Evolutionary conservation across 2,113 vertebrate species (phyloP).

Genomic region (Gadus chalcogrammus): DNA sequence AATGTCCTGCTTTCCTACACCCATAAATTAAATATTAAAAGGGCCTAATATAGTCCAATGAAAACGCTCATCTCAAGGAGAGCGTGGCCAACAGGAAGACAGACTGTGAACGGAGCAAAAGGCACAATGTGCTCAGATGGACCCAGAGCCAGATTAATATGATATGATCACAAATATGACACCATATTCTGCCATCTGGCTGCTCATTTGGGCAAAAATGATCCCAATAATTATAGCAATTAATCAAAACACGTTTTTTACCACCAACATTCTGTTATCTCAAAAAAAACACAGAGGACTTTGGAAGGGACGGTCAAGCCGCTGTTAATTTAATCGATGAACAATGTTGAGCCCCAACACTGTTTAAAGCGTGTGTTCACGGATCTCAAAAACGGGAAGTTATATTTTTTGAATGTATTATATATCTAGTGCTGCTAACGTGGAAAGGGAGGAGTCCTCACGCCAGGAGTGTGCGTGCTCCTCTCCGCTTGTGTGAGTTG

Average conservation of each 20-base stretch:
- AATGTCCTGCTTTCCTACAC: conserved; percentile 73
- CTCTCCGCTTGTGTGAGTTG: neutral
- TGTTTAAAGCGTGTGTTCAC: neutral
- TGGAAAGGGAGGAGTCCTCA: neutral
- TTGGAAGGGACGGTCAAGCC: conserved; percentile 37
- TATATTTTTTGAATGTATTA: neutral
- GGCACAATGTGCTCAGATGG: conserved; percentile 66
- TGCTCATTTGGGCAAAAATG: conserved; percentile 74
- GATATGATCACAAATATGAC: conserved; percentile 71
- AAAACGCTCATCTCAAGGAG: conserved; percentile 45
- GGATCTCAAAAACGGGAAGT: conserved; percentile 22
- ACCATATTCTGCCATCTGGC: conserved; percentile 74
- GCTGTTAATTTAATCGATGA: conserved; percentile 3
- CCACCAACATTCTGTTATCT: conserved; percentile 65
- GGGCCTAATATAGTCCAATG: conserved; percentile 73
- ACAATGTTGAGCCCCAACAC: neutral
- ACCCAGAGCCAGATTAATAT: conserved; percentile 71
- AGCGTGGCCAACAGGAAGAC: conserved; percentile 55
- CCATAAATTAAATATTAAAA: conserved; percentile 75
- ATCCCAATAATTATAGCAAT: conserved; percentile 76
- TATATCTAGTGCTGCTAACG: neutral
- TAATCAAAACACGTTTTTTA: conserved; percentile 74
- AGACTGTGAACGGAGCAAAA: conserved; percentile 62
- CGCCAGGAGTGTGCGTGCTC: no score
- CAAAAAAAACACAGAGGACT: conserved; percentile 35